Conservation (phyloP, 2,113 vertebrate genomes). For the Eretmochelys imbricata region DNA sequence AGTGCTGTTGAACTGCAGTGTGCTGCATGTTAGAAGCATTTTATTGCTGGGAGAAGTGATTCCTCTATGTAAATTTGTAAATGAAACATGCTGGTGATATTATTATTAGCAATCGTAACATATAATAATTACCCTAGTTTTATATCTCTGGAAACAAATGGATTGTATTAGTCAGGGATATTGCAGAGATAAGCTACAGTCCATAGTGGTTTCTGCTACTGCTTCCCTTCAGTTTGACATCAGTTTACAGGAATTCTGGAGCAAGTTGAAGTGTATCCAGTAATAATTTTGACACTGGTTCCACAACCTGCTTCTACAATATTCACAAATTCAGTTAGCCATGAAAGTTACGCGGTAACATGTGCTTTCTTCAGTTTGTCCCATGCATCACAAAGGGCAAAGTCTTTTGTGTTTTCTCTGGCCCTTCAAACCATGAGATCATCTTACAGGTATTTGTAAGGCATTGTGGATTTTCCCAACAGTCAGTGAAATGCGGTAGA, state of each 20-base stretch:
- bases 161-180: neutral
- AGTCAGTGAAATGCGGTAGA: conserved; percentile 36
- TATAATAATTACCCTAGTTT: neutral
- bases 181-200: neutral
- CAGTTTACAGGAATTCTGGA: neutral
- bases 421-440: conserved; percentile 48
- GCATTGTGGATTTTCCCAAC: too few relatives aligned
- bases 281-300: conserved; percentile 61
- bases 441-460: too few relatives aligned
- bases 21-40: neutral
- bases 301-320: conserved; percentile 72
- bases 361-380: conserved; percentile 71
- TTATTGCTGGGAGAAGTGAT: neutral
- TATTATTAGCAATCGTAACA: rapidly evolving
- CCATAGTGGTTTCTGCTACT: neutral
- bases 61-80: neutral
- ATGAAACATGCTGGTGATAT: neutral
- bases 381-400: conserved; percentile 45
- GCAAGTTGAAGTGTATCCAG: conserved; percentile 45
- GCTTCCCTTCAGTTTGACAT: neutral
- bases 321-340: conserved; percentile 69
- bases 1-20: neutral
- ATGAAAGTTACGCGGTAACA: conserved; percentile 68
- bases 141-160: neutral
- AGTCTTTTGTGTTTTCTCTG: conserved; percentile 37